Percentiles rank a stretch among this genome's conserved stretches.
Conservation (phyloP, 2,113 vertebrate genomes). For the Pollimyrus isidori region DNA sequence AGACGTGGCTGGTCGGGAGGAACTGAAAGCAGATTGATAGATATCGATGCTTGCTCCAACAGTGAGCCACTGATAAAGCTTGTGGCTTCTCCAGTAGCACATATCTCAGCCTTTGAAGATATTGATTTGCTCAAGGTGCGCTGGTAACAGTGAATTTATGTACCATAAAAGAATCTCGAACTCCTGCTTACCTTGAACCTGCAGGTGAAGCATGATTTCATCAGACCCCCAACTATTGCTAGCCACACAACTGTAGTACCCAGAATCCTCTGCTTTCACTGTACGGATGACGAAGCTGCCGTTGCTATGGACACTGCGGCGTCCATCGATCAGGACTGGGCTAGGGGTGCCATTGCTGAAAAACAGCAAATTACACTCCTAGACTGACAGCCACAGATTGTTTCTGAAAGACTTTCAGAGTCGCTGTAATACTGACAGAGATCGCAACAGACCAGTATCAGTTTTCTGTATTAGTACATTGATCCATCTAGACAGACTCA, state of each 20-base stretch:
- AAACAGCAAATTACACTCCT: background rate
- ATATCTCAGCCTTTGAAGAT: background rate
- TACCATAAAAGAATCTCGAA: background rate
- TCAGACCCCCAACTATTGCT: slow-evolving; percentile 97
- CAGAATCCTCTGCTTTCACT: slow-evolving; percentile 94
- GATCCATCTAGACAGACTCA: background rate
- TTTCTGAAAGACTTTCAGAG: background rate
- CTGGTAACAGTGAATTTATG: background rate
- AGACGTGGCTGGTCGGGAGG: slow-evolving; percentile 96
- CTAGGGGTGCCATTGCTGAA: slow-evolving; percentile 86
- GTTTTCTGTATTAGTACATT: background rate
- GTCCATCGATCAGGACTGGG: slow-evolving; percentile 84
- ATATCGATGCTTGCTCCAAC: background rate
- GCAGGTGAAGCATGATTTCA: slow-evolving; percentile 89
- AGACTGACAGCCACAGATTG: background rate
- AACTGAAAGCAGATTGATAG: slow-evolving; percentile 54
- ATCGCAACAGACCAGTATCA: background rate
- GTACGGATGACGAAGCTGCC: slow-evolving; percentile 95
- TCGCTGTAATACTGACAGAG: background rate
- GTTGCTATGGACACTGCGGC: slow-evolving; percentile 83
- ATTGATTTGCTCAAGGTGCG: background rate
- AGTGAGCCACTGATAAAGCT: background rate
- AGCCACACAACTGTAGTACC: slow-evolving; percentile 91
- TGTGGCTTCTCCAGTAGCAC: background rate
- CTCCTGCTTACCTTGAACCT: slow-evolving; percentile 80